Conservation (phyloP, 2,797 vertebrate genomes). For the Xenops minutus region DNA sequence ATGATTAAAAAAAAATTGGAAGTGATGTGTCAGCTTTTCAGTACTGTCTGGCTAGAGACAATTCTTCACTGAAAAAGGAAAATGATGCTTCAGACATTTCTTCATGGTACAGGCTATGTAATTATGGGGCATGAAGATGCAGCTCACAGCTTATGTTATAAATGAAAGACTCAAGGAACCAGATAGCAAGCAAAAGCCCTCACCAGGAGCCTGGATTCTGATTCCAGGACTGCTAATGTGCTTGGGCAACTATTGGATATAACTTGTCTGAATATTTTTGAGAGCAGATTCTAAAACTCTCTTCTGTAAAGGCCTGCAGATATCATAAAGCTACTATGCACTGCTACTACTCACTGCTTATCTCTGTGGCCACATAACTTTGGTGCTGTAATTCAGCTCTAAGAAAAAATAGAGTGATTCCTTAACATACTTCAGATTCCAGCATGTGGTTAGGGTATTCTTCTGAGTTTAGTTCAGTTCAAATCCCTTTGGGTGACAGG, state of each 20-base stretch:
- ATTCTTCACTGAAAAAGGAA: not conserved
- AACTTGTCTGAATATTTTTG: not conserved
- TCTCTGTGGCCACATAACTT: not conserved
- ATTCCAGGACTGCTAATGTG: not conserved
- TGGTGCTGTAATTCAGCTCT: not conserved
- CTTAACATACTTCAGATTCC: not conserved
- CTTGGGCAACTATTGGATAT: not conserved
- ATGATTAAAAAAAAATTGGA: not conserved
- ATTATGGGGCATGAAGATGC: not conserved
- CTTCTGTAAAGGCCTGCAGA: not conserved
- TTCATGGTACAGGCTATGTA: not conserved
- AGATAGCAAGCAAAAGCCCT: not conserved
- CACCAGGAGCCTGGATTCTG: not conserved
- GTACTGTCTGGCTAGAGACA: not conserved
- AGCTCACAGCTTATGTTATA: not conserved
- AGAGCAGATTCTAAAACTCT: not conserved
- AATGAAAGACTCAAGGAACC: not conserved
- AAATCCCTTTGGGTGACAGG: not conserved
- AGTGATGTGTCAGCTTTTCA: not conserved
- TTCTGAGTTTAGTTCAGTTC: not conserved
- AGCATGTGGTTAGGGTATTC: not conserved
- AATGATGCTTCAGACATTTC: not conserved
- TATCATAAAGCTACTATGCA: not conserved
- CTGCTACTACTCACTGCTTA: not conserved
- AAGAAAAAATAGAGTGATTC: not conserved